A percentile compares a stretch with the other conserved stretches of the same genome.
Conservation (phyloP, 2,113 vertebrate species). For the Peromyscus polionotus region DNA sequence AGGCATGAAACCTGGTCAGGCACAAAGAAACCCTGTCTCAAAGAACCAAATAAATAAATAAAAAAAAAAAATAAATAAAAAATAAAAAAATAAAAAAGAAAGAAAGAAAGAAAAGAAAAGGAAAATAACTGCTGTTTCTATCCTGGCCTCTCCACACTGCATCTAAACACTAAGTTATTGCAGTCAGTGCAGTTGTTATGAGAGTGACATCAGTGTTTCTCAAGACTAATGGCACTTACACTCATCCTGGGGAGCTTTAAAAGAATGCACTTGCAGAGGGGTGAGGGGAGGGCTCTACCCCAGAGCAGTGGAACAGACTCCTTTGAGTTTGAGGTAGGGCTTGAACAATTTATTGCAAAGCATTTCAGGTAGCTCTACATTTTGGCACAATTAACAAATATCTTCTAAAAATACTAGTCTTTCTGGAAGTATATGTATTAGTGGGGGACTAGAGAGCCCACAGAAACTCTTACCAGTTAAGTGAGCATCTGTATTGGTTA, state of each 20-base stretch:
- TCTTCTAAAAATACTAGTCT: not conserved
- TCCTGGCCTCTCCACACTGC: not conserved
- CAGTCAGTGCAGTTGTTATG: not conserved
- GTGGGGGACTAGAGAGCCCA: not conserved
- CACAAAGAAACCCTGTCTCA: too few relatives aligned
- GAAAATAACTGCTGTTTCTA: not conserved
- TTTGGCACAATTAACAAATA: not conserved
- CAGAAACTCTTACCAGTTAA: not conserved
- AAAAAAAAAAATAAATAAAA: too few relatives aligned
- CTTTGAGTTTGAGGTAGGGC: not conserved
- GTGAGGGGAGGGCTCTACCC: not conserved
- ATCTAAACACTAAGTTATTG: not conserved
- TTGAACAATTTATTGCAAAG: not conserved
- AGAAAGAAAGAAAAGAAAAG: not conserved
- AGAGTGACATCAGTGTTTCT: not conserved
- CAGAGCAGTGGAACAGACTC: constrained; percentile 3
- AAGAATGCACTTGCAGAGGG: not conserved
- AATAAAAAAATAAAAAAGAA: too few relatives aligned
- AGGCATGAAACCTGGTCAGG: too few relatives aligned
- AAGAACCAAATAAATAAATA: too few relatives aligned
- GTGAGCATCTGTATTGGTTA: not conserved
- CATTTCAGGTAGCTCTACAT: constrained; percentile 28
- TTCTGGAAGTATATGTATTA: not conserved
- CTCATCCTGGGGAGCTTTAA: not conserved
- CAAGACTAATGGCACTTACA: not conserved